Percentiles rank a stretch among this genome's conserved stretches.
These are phyloP conservation scores for Heliconius hewitsoni DNA, from an alignment of 1,140 invertebrate species.

Conservation along the genomic window DNA sequence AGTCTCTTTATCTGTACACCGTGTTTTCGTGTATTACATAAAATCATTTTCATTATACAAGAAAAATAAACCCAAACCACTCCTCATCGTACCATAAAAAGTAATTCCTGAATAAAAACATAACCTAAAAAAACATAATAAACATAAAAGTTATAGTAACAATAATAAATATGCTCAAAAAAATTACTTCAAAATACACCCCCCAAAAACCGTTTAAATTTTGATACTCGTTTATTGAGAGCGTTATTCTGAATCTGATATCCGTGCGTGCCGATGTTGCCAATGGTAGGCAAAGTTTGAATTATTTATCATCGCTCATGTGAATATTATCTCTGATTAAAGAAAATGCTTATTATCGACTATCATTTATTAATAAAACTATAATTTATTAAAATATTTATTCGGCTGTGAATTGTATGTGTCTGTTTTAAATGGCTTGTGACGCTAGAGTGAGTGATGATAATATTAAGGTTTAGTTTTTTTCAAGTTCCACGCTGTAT, in stretches of 20 bases:
- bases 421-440: neutral
- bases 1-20: too few species aligned
- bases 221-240: conserved; percentile 31
- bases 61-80: too few species aligned
- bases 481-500: too few species aligned
- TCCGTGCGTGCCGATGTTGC: conserved; percentile 20
- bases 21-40: too few species aligned
- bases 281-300: conserved; percentile 20
- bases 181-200: conserved; percentile 9
- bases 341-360: conserved; percentile 12
- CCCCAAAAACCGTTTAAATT: conserved; percentile 36
- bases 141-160: too few species aligned
- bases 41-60: too few species aligned
- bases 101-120: too few species aligned
- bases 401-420: neutral
- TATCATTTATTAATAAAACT: neutral
- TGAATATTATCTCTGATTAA: conserved; percentile 26
- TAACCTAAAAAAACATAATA: too few species aligned
- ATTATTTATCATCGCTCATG: conserved; percentile 28
- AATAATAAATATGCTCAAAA: neutral
- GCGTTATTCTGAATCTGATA: conserved; percentile 30
- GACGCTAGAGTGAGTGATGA: neutral
- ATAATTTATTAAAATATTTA: neutral
- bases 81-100: too few species aligned
- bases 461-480: neutral